Evolutionary conservation across 2,113 vertebrate species (phyloP).

Genomic region (Podarcis cretensis): DNA sequence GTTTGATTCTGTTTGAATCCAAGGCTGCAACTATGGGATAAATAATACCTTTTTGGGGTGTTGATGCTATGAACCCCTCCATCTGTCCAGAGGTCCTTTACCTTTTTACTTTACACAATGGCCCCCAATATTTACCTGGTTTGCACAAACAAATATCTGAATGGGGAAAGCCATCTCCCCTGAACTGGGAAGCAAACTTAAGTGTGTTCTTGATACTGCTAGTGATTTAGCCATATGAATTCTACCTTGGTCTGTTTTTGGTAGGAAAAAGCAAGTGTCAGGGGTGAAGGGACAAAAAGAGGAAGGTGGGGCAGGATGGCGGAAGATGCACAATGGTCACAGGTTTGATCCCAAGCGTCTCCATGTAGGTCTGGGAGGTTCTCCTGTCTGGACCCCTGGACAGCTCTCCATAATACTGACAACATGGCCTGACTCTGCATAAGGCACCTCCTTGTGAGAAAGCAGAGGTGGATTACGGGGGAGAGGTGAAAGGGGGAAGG

Average conservation of each 20-base stretch:
- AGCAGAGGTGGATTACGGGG: background rate
- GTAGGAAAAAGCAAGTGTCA: background rate
- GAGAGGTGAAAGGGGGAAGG: constrained; percentile 8
- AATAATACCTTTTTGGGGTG: too few relatives aligned
- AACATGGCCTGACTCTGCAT: too few relatives aligned
- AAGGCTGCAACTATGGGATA: too few relatives aligned
- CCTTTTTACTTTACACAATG: too few relatives aligned
- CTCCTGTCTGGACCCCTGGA: too few relatives aligned
- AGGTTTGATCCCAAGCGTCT: too few relatives aligned
- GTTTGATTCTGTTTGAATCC: too few relatives aligned
- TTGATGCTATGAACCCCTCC: too few relatives aligned
- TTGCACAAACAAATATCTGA: background rate
- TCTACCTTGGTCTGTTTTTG: background rate
- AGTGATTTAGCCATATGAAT: too few relatives aligned
- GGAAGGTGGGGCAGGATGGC: background rate
- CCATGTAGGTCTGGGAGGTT: too few relatives aligned
- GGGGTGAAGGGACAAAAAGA: background rate
- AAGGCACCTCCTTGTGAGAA: background rate
- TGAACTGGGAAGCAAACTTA: background rate
- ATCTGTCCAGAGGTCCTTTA: too few relatives aligned
- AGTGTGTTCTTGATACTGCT: background rate
- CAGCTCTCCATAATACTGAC: too few relatives aligned
- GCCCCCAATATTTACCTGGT: background rate
- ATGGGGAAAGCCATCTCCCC: background rate
- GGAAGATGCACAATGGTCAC: background rate